Conservation (phyloP, 2,113 vertebrate genomes). For the Nerophis ophidion region DNA sequence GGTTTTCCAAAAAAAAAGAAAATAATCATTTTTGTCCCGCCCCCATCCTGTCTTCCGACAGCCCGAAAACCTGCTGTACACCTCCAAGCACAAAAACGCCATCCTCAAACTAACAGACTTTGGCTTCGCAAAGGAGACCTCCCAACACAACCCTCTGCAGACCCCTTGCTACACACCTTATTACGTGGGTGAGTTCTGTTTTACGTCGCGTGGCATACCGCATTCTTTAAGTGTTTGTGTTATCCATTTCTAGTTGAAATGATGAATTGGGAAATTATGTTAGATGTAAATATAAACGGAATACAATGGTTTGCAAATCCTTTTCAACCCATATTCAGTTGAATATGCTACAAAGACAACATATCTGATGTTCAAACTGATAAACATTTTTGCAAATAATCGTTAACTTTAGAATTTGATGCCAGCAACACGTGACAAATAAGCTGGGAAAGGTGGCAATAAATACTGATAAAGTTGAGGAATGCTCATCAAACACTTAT, state of each 20-base stretch:
- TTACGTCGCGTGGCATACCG: background rate
- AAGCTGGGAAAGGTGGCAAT: too few species aligned
- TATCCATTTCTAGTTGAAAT: background rate
- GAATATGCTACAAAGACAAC: too few species aligned
- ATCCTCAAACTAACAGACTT: constrained; percentile 97
- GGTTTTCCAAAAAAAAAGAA: background rate
- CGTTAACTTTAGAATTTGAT: too few species aligned
- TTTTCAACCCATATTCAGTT: too few species aligned
- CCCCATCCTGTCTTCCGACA: constrained; percentile 36
- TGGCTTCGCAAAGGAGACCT: constrained; percentile 97
- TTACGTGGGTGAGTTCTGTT: constrained; percentile 85
- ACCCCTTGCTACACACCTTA: constrained; percentile 98
- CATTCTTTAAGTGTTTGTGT: background rate
- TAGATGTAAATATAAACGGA: too few species aligned
- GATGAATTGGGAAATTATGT: too few species aligned
- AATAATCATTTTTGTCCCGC: background rate
- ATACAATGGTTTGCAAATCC: too few species aligned
- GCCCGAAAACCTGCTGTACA: constrained; percentile 98
- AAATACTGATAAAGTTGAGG: too few species aligned
- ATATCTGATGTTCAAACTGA: too few species aligned
- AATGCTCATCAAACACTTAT: too few species aligned
- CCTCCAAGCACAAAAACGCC: constrained; percentile 73
- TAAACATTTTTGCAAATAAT: too few species aligned
- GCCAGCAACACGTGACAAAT: too few species aligned
- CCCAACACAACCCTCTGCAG: constrained; percentile 86